phyloP scores from a whole-genome alignment of 1,140 invertebrate genomes.

The Leptinotarsa defecta region DNA sequence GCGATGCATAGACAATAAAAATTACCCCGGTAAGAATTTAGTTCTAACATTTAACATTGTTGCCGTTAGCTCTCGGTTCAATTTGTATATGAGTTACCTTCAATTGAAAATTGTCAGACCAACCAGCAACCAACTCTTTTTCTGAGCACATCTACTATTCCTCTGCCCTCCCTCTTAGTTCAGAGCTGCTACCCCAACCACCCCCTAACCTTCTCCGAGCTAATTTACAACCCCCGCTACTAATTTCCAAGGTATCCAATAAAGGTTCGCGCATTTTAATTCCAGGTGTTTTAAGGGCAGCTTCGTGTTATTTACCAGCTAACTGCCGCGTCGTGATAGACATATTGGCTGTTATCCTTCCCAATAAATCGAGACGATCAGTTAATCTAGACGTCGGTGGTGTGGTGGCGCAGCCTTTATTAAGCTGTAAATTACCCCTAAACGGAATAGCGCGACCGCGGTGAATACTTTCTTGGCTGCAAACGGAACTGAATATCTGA shows the following conservation, averaged over 20 bases:
- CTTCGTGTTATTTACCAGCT: conserved; percentile 21
- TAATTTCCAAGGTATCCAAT: conserved; percentile 16
- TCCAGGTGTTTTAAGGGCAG: conserved; percentile 21
- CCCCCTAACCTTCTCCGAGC: background rate
- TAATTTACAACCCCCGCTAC: background rate
- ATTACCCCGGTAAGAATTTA: too few species aligned
- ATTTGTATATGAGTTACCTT: too few species aligned
- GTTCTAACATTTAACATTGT: too few species aligned
- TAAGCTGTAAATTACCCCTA: conserved; percentile 41
- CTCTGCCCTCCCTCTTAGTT: too few species aligned
- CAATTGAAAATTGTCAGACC: too few species aligned
- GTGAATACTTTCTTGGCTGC: background rate
- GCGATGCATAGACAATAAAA: too few species aligned
- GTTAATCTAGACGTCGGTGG: conserved; percentile 38
- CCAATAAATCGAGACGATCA: conserved; percentile 43
- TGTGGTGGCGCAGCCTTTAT: conserved; percentile 33
- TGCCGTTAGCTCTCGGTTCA: too few species aligned
- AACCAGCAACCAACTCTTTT: too few species aligned
- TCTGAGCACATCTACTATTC: too few species aligned
- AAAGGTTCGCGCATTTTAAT: conserved; percentile 22
- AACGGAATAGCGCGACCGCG: background rate
- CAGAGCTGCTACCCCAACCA: background rate
- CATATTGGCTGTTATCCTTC: conserved; percentile 42
- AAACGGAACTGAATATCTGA: background rate
- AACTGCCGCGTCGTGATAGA: conserved; percentile 36